Base-by-base conservation (phyloP, 2,113 vertebrate species). In the Chrysemys picta region DNA sequence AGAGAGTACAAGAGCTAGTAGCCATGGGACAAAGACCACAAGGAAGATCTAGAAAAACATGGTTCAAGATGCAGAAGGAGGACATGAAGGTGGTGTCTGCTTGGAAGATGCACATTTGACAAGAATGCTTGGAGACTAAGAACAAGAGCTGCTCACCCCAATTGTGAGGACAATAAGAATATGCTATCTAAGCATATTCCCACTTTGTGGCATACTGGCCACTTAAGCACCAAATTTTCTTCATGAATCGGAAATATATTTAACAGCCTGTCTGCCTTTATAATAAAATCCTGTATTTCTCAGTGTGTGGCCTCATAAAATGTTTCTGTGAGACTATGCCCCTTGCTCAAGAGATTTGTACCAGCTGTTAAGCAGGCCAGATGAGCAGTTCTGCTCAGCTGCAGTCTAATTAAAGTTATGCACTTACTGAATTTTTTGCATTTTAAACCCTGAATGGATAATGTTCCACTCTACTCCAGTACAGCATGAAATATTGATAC, bases 191-290 rank as follows among this genome's bases (percentile, higher is more conserved):
- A 86, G 79, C 38, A 49, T 91, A 49, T 88, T 69, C 59, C 62
- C 31, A 10, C 82, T 53, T 81, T 27, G 2, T 56, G 75, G 89
- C 89, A 84, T 85, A 42, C 24, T 54, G 84, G 19, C 6, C 75
- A 84, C 87, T 95, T 93, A 88, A 1, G 47, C 89, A 88, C 92
- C 78, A 92, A 92, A 92, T 95, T 96, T 62, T 75, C 80, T 91
- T 80, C 93, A 84, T 57, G 96, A 94, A 97, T 91, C 17, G 91
- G 83, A 42, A 97, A 93, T 90, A 90, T 97, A 93, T 97, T 96
- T 95, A 92, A 94, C 93, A 94, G 89, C 90, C 45, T 96, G 88
- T 94, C 85, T 94, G 79, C 17, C n/a, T 94, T 92, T 85, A 21
- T 88, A 93, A 88, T 95, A 94, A 96, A 88, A 81, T 96, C 57